Evolutionary conservation across 1,140 invertebrate genomes (phyloP), one percentile per base, ranked within the genome.

Genomic region (Dendrolimus kikuchii): DNA sequence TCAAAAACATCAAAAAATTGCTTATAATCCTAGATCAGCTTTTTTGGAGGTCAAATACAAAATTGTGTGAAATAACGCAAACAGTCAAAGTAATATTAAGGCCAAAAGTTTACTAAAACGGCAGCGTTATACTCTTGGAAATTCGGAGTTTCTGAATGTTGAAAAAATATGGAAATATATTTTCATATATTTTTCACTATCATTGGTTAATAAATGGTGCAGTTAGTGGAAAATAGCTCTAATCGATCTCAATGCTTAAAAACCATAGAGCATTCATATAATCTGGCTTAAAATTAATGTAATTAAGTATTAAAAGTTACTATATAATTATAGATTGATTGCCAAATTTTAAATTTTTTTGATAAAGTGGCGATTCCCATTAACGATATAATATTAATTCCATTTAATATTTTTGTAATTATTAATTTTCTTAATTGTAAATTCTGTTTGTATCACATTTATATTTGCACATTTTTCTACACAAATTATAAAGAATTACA

Each of bases 391-490:
- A 73, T 69, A 68, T 56, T 58, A 61, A 65, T 74, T 66, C 60
- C 58, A 48, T 59, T 58, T 67, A 70, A 60, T 70, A 76, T 70
- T 72, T 63, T 45, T 69, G 66, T 64, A 23, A 62, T 64, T 40
- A 65, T 60, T 57, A 46, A 73, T 79, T 78, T 64, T 62, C 63
- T 71, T 69, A 69, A 23, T 23, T 72, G 61, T 80, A 68, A 74
- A 78, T 74, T 80, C 70, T 65, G 68, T 84, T 78, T 69, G 68
- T 72, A 78, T 75, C 71, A 60, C 74, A 71, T 70, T 75, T 79
- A 73, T 80, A 80, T 74, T 80, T 76, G 77, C 81, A 81, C 76
- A 76, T 73, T 81, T 74, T 74, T 78, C 67, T 80, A 81, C 71
- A 74, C 71, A 74, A 77, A 77, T 77, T 82, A 76, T 80, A 79